A percentile compares a stretch with the other conserved stretches of the same genome.
phyloP scores from a whole-genome alignment of 2,797 vertebrate genomes.

The Lemur catta region DNA sequence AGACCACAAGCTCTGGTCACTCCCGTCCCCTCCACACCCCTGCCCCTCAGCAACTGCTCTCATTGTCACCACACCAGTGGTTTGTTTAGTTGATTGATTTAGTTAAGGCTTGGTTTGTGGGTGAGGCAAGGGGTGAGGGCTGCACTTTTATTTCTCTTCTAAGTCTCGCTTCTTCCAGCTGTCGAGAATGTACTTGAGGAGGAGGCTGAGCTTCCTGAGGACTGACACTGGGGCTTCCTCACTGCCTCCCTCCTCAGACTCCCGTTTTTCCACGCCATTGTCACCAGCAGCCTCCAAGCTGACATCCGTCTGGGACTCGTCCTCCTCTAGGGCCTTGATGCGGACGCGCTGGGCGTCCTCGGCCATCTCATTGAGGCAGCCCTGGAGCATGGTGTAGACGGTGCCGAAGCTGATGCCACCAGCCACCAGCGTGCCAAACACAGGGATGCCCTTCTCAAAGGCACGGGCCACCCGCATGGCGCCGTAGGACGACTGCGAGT shows the following conservation, averaged over 20 bases:
- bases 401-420: slow-evolving; percentile 80
- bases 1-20: not conserved
- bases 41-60: not conserved
- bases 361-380: slow-evolving; percentile 79
- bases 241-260: not conserved
- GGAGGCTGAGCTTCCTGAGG: slow-evolving; percentile 66
- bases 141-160: slow-evolving; percentile 56
- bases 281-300: slow-evolving; percentile 61
- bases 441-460: slow-evolving; percentile 70
- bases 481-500: slow-evolving; percentile 47
- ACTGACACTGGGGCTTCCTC: slow-evolving; percentile 57
- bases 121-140: not conserved
- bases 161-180: slow-evolving; percentile 70
- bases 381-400: slow-evolving; percentile 78
- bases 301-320: not conserved
- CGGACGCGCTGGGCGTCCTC: slow-evolving; percentile 79
- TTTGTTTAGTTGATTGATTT: not conserved
- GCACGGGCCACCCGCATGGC: slow-evolving; percentile 67
- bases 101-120: slow-evolving; percentile 32
- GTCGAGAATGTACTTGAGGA: slow-evolving; percentile 73
- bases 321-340: slow-evolving; percentile 77
- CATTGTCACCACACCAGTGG: not conserved
- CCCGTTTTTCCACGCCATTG: not conserved
- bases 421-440: slow-evolving; percentile 78
- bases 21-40: not conserved